Evolutionary conservation across 2,113 vertebrate species (phyloP).

Genomic region (Riparia riparia): DNA sequence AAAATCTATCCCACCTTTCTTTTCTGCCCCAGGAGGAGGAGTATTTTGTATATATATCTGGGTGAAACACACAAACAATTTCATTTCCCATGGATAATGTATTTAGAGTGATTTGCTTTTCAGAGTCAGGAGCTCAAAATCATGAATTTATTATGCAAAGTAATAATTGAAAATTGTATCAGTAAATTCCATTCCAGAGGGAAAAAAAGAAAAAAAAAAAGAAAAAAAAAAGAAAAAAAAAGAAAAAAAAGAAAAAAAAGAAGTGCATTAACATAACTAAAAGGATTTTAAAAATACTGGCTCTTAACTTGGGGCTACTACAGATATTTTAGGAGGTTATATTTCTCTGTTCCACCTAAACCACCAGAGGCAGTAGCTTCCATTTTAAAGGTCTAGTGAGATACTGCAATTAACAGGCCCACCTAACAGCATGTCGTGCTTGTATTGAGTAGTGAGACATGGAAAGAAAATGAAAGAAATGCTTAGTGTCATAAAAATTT

Average conservation of each 20-base stretch:
- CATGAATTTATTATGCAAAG: constrained; percentile 66
- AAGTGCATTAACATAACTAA: constrained; percentile 50
- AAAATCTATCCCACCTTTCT: constrained; percentile 35
- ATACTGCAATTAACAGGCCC: constrained; percentile 40
- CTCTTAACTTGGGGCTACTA: constrained; percentile 45
- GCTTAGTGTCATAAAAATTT: constrained; percentile 3
- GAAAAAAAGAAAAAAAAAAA: constrained; percentile 24
- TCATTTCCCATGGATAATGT: constrained; percentile 52
- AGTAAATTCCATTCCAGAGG: constrained; percentile 40
- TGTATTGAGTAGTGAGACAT: constrained; percentile 13
- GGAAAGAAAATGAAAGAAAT: constrained; percentile 22
- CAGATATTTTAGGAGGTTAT: constrained; percentile 47
- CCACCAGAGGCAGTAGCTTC: constrained; percentile 46
- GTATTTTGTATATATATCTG: constrained; percentile 58
- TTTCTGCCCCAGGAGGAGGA: constrained; percentile 17
- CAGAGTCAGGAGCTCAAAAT: constrained; percentile 36
- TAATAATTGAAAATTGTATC: constrained; percentile 65
- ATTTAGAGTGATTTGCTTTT: constrained; percentile 60
- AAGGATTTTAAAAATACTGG: constrained; percentile 63
- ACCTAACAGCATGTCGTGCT: constrained; percentile 15
- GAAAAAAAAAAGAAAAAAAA: too few species aligned
- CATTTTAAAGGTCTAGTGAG: constrained; percentile 54
- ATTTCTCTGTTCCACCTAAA: constrained; percentile 49
- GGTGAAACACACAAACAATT: constrained; percentile 61
- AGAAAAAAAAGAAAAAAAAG: too few species aligned